Evolutionary conservation across 2,797 vertebrate species (phyloP), one percentile per base, ranked within the genome.

Genomic region (Gobio occitaniae): DNA sequence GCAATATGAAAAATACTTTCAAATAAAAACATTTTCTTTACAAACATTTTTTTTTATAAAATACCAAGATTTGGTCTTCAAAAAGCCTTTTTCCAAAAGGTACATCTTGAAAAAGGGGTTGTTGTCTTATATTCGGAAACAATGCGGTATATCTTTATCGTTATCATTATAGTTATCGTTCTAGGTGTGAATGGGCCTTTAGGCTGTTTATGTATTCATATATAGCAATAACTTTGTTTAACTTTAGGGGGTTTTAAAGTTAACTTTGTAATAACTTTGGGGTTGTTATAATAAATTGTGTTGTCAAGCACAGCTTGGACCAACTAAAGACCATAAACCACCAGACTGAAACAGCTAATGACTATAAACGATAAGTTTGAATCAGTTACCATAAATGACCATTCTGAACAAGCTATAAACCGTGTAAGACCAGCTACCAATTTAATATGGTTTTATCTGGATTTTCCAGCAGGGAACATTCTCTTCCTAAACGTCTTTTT

Each of bases 381-480:
- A 44, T 25, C 6, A 61, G 54, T 41, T 17, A n/a, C 56, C 38
- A 63, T 29, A 61, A 78, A 29, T 29, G 21, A 78, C 38, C 36
- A 59, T 13, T 44, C 9, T 70, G 17, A 54, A 41, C 16, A 50
- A 38, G 38, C 50, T 69, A 32, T 13, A 74, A 83, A 66, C 21
- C 10, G 52, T 1, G 5, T 38, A 38, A 69, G 36, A 69, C 32
- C 36, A 77, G n/a, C 74, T 65, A 52, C 2, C 59, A 41, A 54
- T 65, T 66, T 36, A 74, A 74, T 11, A 32, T 48, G 56, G 9
- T 25, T 77, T 48, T 54, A 70, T 75, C 48, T 54, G 61, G 25
- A 59, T 69, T 78, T 70, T 84, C 7, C 11, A 69, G 52, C 12
- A 44, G 36, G 36, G 66, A 84, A 84, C 74, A 77, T 77, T 78